Percentiles rank a stretch among this genome's conserved stretches.
Evolutionary conservation across 2,797 vertebrate species (phyloP).

Genomic region (Gila robusta): DNA sequence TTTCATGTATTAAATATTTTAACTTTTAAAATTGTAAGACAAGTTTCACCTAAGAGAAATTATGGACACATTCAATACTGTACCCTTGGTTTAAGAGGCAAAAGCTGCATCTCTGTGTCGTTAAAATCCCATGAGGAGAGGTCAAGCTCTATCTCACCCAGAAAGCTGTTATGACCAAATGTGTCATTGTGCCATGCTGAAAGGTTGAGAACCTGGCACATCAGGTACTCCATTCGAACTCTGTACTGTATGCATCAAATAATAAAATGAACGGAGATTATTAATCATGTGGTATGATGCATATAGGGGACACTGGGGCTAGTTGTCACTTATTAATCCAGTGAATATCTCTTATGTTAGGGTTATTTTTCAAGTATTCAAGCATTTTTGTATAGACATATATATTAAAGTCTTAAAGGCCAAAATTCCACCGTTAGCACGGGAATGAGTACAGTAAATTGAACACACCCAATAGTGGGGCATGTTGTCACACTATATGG

Average conservation of each 20-base stretch:
- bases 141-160: constrained; percentile 95
- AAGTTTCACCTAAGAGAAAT: not conserved
- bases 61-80: not conserved
- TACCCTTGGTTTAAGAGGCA: constrained; percentile 90
- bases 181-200: constrained; percentile 97
- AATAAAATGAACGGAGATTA: constrained; percentile 6
- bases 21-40: not conserved
- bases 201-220: constrained; percentile 88
- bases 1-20: not conserved
- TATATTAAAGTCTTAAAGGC: not conserved
- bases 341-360: not conserved
- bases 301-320: not conserved
- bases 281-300: not conserved
- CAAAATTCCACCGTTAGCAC: not conserved
- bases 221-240: constrained; percentile 85
- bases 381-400: not conserved
- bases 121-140: constrained; percentile 92
- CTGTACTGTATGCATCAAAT: constrained; percentile 84
- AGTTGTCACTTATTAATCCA: not conserved
- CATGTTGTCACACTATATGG: not conserved
- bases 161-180: constrained; percentile 95
- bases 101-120: constrained; percentile 88
- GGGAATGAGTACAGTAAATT: not conserved
- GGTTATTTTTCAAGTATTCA: not conserved
- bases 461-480: not conserved